Conservation (phyloP, 1,140 invertebrate species). For the Goniozus legneri region DNA sequence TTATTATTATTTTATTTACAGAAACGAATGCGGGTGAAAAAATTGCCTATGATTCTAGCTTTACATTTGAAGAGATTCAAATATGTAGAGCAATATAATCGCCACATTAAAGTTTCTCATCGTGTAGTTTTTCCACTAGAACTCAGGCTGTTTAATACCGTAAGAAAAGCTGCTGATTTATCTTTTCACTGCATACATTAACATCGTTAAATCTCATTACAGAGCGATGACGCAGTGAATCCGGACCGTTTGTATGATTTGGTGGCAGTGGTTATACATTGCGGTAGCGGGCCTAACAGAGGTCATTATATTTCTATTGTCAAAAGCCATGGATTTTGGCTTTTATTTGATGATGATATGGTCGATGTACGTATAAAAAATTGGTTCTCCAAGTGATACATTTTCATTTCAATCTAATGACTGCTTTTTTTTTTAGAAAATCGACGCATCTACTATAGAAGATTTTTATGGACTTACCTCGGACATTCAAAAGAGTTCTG, state of each 20-base stretch:
- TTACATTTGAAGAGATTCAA: slow-evolving; percentile 98
- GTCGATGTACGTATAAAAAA: slow-evolving; percentile 82
- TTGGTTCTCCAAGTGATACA: background rate
- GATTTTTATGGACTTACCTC: slow-evolving; percentile 99
- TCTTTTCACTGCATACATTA: no score
- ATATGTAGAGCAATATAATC: slow-evolving; percentile 97
- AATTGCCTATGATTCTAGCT: slow-evolving; percentile 95
- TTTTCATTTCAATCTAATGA: background rate
- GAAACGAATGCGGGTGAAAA: slow-evolving; percentile 97
- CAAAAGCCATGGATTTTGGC: slow-evolving; percentile 98
- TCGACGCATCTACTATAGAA: slow-evolving; percentile 97
- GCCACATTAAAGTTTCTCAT: slow-evolving; percentile 98
- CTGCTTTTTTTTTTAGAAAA: slow-evolving; percentile 74
- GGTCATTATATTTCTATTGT: slow-evolving; percentile 99
- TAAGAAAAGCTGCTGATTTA: slow-evolving; percentile 57
- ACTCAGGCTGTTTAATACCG: slow-evolving; percentile 95
- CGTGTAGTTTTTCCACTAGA: slow-evolving; percentile 98
- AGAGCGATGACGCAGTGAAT: slow-evolving; percentile 97
- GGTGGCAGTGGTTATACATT: slow-evolving; percentile 98
- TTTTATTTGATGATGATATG: slow-evolving; percentile 99
- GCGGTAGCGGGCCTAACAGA: slow-evolving; percentile 96
- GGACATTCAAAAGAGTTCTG: slow-evolving; percentile 97
- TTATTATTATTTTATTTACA: slow-evolving; percentile 50
- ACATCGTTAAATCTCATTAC: slow-evolving; percentile 44
- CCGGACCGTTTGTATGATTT: slow-evolving; percentile 97